Evolutionary conservation across 2,797 vertebrate species (phyloP), one percentile per base, ranked within the genome.

Genomic region (Enteromius radiatus): DNA sequence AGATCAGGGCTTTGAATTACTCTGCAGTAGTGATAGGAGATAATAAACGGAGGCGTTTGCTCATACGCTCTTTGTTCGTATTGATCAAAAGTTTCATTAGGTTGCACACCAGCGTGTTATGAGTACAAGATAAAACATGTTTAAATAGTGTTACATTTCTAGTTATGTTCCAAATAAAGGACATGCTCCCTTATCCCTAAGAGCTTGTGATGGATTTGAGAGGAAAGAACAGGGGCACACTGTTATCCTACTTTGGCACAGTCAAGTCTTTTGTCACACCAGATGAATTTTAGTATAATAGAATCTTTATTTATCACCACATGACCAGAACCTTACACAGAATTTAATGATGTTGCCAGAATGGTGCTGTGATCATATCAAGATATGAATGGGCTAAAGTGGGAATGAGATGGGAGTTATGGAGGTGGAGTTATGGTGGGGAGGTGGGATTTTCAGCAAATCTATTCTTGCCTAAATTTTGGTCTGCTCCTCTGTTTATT

Each of bases 81-180:
- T 21, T 90, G 85, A 91, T 92, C 84, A 90, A 90, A 92, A 92
- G 93, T 92, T 89, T 89, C 84, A 91, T 91, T 86, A 88, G 84
- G 85, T 79, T 78, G 82, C 49, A 84, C 36, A 45, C 61, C 85
- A 84, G 86, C 78, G 41, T 85, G 87, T 54, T 59, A 61, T 63
- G 19, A 80, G 52, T 89, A 89, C 86, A 86, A 85, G 88, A 86
- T 84, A 85, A 91, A 90, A 89, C 89, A 84, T 89, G 89, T 87
- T 85, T 87, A 92, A 92, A 92, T 86, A 90, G 41, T 79, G 88
- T 89, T 91, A 89, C 84, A 83, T 85, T 87, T 82, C 85, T 84
- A 83, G 84, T 86, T 88, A 76, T 86, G 83, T 85, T 88, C 86
- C 85, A 90, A 90, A 92, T 91, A 88, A 92, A 90, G 89, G 88